Conservation (phyloP, 2,797 vertebrate genomes). For the Cirrhinus mrigala region DNA sequence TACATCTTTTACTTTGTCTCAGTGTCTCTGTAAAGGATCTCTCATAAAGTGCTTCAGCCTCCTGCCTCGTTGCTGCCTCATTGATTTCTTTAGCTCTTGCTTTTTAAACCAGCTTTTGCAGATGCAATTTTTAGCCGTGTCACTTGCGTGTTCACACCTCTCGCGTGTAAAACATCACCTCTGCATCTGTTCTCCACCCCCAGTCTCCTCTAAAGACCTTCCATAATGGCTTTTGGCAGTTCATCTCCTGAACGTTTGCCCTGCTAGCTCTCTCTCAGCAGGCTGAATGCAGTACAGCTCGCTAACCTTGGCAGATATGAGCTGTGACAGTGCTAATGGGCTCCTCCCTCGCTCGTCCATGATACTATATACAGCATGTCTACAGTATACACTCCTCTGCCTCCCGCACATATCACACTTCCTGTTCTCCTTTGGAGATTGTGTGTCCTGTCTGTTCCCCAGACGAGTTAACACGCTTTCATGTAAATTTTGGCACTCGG, state of each 20-base stretch:
- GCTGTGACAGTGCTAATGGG: slow-evolving; percentile 43
- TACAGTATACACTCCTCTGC: slow-evolving; percentile 27
- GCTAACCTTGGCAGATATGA: slow-evolving; percentile 23
- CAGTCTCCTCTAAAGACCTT: slow-evolving; percentile 31
- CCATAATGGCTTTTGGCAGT: slow-evolving; percentile 40
- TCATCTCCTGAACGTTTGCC: slow-evolving; percentile 15
- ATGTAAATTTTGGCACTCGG: neutral
- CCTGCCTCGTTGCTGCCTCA: neutral
- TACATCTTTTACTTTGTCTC: slow-evolving; percentile 52
- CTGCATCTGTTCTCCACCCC: slow-evolving; percentile 39
- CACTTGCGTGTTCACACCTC: slow-evolving; percentile 33
- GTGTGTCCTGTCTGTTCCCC: neutral
- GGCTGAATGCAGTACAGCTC: slow-evolving; percentile 18
- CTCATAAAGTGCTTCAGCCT: slow-evolving; percentile 23
- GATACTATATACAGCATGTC: slow-evolving; percentile 21
- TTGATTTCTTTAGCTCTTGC: slow-evolving; percentile 32
- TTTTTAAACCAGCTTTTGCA: slow-evolving; percentile 12
- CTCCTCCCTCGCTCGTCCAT: slow-evolving; percentile 26
- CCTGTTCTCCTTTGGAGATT: slow-evolving; percentile 1
- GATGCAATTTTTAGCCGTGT: slow-evolving; percentile 24
- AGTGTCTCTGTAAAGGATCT: slow-evolving; percentile 19
- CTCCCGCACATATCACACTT: neutral
- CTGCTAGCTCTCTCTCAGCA: slow-evolving; percentile 27
- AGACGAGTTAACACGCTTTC: neutral
- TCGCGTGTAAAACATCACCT: slow-evolving; percentile 38